These are phyloP conservation scores for Spisula solida DNA, from an alignment of 2,888 invertebrate species.

Conservation along the genomic window DNA sequence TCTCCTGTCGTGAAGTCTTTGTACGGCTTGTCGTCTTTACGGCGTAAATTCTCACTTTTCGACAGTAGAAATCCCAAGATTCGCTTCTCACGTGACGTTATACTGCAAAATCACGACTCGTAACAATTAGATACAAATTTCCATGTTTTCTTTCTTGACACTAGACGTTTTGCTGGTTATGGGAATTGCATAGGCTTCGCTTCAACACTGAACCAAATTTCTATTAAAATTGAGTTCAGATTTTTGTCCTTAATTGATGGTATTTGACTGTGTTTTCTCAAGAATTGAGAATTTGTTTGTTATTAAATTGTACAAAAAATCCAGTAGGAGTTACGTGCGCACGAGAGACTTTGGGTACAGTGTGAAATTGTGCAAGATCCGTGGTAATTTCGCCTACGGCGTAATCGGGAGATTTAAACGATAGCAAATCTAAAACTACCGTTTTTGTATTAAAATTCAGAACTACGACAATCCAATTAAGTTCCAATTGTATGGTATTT, in stretches of 20 bases:
- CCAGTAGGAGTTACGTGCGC: slow-evolving; percentile 19
- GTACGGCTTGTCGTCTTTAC: slow-evolving; percentile 34
- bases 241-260: slow-evolving; percentile 25
- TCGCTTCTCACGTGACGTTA: slow-evolving; percentile 21
- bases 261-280: slow-evolving; percentile 20
- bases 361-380: slow-evolving; percentile 24
- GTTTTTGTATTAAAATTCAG: slow-evolving; percentile 30
- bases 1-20: slow-evolving; percentile 38
- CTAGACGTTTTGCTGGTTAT: not conserved
- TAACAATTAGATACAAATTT: slow-evolving; percentile 48
- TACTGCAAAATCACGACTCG: slow-evolving; percentile 42
- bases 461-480: slow-evolving; percentile 14
- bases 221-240: slow-evolving; percentile 15
- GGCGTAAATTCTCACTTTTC: slow-evolving; percentile 37
- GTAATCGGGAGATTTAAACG: slow-evolving; percentile 12
- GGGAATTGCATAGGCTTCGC: slow-evolving; percentile 35
- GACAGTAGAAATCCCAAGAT: slow-evolving; percentile 36
- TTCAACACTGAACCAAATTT: slow-evolving; percentile 5
- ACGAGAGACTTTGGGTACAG: not conserved
- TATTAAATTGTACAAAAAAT: slow-evolving; percentile 25
- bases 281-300: slow-evolving; percentile 11
- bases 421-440: slow-evolving; percentile 16
- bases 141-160: slow-evolving; percentile 25
- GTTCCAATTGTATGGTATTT: slow-evolving; percentile 19
- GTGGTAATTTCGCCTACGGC: not conserved